Percentiles rank a stretch among this genome's conserved stretches.
phyloP scores from a whole-genome alignment of 2,888 invertebrate species.

The Zelleria hepariella region DNA sequence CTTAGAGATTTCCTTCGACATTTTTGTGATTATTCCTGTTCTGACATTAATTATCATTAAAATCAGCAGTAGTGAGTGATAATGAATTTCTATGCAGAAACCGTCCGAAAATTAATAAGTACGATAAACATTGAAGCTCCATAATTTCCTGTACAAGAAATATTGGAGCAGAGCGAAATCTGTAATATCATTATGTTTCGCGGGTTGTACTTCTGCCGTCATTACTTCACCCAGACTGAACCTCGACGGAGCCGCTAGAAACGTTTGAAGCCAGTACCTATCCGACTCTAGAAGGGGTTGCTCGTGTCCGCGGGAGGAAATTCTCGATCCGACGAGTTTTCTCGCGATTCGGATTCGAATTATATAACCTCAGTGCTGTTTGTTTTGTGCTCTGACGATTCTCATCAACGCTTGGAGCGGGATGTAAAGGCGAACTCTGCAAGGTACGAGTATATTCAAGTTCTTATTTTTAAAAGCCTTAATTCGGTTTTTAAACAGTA shows the following conservation, averaged over 20 bases:
- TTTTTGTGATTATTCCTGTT: too few species aligned
- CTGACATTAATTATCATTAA: too few species aligned
- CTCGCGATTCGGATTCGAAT: constrained; percentile 40
- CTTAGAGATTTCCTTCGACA: too few species aligned
- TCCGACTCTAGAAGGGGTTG: constrained; percentile 25
- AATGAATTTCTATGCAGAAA: too few species aligned
- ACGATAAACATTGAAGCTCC: too few species aligned
- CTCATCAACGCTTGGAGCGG: not conserved
- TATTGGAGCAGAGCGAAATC: too few species aligned
- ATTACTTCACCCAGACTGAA: constrained; percentile 19
- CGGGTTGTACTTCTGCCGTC: not conserved
- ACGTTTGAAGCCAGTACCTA: constrained; percentile 49
- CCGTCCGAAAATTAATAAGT: too few species aligned
- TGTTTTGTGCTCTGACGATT: constrained; percentile 42
- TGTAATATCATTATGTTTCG: not conserved
- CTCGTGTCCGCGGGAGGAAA: constrained; percentile 24
- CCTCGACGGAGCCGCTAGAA: constrained; percentile 31
- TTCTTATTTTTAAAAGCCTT: not conserved
- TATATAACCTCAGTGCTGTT: constrained; percentile 59
- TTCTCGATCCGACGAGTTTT: constrained; percentile 36
- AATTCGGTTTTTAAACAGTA: too few species aligned
- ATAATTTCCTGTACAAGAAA: too few species aligned
- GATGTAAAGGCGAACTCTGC: constrained; percentile 6
- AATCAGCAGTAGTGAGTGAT: too few species aligned
- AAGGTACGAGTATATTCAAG: constrained; percentile 17